A percentile compares a stretch with the other conserved stretches of the same genome.
These are phyloP conservation scores for Amphipyra tragopoginis DNA, from an alignment of 2,888 invertebrate species.

Conservation along the genomic window DNA sequence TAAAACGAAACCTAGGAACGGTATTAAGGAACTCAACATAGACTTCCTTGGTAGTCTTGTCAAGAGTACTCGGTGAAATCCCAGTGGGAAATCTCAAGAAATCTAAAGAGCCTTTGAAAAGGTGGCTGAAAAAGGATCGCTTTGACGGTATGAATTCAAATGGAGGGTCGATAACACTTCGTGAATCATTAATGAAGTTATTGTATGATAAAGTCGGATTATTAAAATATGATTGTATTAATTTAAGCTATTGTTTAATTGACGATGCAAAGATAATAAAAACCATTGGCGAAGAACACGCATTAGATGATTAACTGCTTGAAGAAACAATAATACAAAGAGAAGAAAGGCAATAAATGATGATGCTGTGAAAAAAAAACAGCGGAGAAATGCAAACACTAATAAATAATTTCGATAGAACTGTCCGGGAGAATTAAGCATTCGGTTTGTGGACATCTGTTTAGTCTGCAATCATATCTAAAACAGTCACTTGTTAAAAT, in stretches of 20 bases:
- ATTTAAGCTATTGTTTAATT: background rate
- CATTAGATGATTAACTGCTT: conserved; percentile 1
- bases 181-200: conserved; percentile 50
- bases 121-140: conserved; percentile 57
- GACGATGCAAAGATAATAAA: conserved; percentile 3
- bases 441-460: conserved; percentile 42
- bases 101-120: conserved; percentile 53
- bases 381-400: conserved; percentile 12
- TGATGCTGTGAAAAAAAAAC: conserved; percentile 5
- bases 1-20: conserved; percentile 4
- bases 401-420: conserved; percentile 24
- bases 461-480: conserved; percentile 57
- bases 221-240: conserved; percentile 11
- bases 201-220: conserved; percentile 36
- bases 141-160: conserved; percentile 58
- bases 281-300: conserved; percentile 1
- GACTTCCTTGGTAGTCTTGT: conserved; percentile 35
- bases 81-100: conserved; percentile 64
- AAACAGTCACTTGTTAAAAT: conserved; percentile 58
- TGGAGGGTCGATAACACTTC: conserved; percentile 44
- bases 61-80: conserved; percentile 47
- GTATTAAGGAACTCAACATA: conserved; percentile 28
- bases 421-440: conserved; percentile 25
- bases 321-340: conserved; percentile 8
- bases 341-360: background rate